Percentiles rank a stretch among this genome's conserved stretches.
Evolutionary conservation across 2,888 invertebrate species (phyloP).

Genomic region (Pachymerium ferrugineum): DNA sequence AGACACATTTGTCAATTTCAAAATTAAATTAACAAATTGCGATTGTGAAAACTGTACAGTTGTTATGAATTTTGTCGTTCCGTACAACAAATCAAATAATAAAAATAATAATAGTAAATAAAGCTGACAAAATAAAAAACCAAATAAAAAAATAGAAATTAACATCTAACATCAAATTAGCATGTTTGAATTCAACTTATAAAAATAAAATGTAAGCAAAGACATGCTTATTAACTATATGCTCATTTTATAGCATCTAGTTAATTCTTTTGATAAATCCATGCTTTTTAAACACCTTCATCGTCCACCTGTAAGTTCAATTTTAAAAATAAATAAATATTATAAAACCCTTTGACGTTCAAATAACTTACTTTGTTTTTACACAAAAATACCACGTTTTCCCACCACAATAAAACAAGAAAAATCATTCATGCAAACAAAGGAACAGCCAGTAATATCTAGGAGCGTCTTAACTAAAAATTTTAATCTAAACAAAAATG

Average conservation of each 20-base stretch:
- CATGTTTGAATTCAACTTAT: background rate
- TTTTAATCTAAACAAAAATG: background rate
- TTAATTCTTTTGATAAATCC: no score
- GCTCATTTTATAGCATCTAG: background rate
- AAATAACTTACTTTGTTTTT: background rate
- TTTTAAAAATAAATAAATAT: no score
- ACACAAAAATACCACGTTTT: background rate
- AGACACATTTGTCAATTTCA: background rate
- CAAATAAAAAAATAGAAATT: background rate
- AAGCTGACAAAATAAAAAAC: background rate
- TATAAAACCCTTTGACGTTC: no score
- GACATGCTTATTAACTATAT: background rate
- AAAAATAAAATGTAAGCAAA: background rate
- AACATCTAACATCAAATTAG: background rate
- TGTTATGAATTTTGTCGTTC: background rate
- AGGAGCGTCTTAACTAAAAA: background rate
- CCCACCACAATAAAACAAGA: background rate
- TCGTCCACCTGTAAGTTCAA: no score
- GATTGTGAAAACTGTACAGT: constrained; percentile 29
- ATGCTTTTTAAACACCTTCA: no score
- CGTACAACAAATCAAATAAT: no score
- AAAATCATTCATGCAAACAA: constrained; percentile 4
- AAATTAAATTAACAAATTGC: background rate
- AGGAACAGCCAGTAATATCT: constrained; percentile 5
- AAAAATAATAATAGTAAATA: background rate